These are phyloP conservation scores for Ciconia maguari DNA, from an alignment of 2,113 vertebrate species.

Conservation along the genomic window DNA sequence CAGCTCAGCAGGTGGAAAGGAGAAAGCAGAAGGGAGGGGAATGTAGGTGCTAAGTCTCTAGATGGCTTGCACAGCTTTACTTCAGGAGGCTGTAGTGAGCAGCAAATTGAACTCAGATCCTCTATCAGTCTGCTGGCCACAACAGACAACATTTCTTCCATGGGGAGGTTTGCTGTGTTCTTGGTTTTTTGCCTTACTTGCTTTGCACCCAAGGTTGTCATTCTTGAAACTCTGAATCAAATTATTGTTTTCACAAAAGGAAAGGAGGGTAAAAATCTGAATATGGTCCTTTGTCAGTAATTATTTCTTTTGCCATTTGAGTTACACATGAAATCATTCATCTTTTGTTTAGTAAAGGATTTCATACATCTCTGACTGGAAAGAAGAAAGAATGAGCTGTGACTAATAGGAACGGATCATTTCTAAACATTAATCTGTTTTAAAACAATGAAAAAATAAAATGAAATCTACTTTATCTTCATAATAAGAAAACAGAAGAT, in stretches of 20 bases:
- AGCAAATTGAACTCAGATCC: background rate
- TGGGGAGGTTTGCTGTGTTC: background rate
- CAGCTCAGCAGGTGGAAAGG: background rate
- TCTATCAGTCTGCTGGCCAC: background rate
- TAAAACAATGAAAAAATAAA: conserved; percentile 35
- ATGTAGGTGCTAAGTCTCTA: background rate
- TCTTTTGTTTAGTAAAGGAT: conserved; percentile 63
- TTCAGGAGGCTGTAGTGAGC: background rate
- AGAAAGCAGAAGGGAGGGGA: background rate
- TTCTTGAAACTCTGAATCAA: background rate
- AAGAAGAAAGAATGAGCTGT: conserved; percentile 46
- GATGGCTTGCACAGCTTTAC: background rate
- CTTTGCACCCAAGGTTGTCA: background rate
- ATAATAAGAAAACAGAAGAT: conserved; percentile 6
- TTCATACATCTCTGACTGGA: conserved; percentile 23
- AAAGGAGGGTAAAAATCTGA: background rate
- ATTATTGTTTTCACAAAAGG: background rate
- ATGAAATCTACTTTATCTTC: conserved; percentile 54
- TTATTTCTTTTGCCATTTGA: conserved; percentile 32
- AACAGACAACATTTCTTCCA: background rate
- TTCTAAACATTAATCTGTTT: conserved; percentile 59
- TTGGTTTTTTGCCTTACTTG: background rate
- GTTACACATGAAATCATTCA: background rate
- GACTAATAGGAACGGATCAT: conserved; percentile 52
- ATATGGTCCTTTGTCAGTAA: conserved; percentile 17